Conservation (phyloP, 2,113 vertebrate genomes). For the Psettodes erumei region DNA sequence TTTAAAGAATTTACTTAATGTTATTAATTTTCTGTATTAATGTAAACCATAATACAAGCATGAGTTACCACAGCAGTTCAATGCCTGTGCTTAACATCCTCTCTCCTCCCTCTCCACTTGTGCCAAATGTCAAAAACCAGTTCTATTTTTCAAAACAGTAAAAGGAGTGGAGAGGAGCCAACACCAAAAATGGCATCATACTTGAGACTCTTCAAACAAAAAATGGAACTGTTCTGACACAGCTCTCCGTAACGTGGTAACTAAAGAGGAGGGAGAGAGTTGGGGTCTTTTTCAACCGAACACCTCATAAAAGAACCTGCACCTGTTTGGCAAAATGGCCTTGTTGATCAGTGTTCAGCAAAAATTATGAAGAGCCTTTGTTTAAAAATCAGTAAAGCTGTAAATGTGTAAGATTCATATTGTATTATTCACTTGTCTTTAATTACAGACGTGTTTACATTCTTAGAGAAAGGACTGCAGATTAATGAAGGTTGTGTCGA, state of each 20-base stretch:
- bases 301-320: not conserved
- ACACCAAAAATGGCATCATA: constrained; percentile 1
- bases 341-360: not conserved
- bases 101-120: not conserved
- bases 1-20: not conserved
- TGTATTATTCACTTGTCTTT: constrained; percentile 8
- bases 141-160: constrained; percentile 18
- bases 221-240: constrained; percentile 12
- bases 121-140: constrained; percentile 27
- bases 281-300: constrained; percentile 13
- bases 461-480: constrained; percentile 5
- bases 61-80: not conserved
- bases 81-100: not conserved
- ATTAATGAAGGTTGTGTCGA: constrained; percentile 6
- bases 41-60: not conserved
- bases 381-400: not conserved
- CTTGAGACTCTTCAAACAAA: constrained; percentile 14
- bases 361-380: not conserved
- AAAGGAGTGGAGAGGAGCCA: constrained; percentile 9
- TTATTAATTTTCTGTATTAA: not conserved
- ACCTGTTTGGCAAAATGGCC: not conserved
- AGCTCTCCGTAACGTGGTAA: constrained; percentile 10
- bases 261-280: constrained; percentile 3
- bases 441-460: constrained; percentile 25
- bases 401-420: constrained; percentile 20